Base-by-base conservation (phyloP, 1,140 invertebrate species). In the Homalodisca vitripennis region DNA sequence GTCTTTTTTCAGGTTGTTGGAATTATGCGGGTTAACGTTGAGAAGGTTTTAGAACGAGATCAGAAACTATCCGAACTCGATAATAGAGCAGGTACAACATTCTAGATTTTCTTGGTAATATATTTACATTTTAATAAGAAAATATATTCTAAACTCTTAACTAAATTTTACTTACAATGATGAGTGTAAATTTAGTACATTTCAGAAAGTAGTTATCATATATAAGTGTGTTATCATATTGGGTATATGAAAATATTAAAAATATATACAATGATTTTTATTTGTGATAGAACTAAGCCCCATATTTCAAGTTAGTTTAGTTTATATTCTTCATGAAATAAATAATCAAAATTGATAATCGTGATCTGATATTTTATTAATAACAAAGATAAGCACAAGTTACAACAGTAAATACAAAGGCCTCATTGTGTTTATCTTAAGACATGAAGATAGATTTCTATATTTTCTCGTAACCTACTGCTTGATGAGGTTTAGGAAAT, bases 1-100 rank as follows among this genome's bases (percentile, higher is more conserved):
- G 32, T 29, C n/a, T 72, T 69, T 71, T 68, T 69, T 72, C 75
- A 93, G 86, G 92, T 93, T 75, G 92, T 93, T 73, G 94, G 95
- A 80, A 97, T 97, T 73, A 97, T 97, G 94, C 90, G 93, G 84
- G 94, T 94, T 67, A 98, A 98, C 81, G 95, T 98, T 57, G 96
- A 98, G 78, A 98, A 98, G 80, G 96, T 98, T 24, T 83, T 98
- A 73, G 95, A 98, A 80, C 87, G 96, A 79, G 96, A 98, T 89
- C 89, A 93, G 79, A 98, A 98, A 84, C 86, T 98, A 68, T 95
- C 95, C 22, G 95, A 98, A 83, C 84, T 98, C 72, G 95, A 98
- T 78, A 93, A 98, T 83, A 87, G 96, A 87, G 95, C 96, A 82
- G 93, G 93, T 94, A 80, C 80, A 67, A 24, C 57, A 6, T 24